Evolutionary conservation across 2,888 invertebrate species (phyloP).

Genomic region (Rhodophaea formosa): DNA sequence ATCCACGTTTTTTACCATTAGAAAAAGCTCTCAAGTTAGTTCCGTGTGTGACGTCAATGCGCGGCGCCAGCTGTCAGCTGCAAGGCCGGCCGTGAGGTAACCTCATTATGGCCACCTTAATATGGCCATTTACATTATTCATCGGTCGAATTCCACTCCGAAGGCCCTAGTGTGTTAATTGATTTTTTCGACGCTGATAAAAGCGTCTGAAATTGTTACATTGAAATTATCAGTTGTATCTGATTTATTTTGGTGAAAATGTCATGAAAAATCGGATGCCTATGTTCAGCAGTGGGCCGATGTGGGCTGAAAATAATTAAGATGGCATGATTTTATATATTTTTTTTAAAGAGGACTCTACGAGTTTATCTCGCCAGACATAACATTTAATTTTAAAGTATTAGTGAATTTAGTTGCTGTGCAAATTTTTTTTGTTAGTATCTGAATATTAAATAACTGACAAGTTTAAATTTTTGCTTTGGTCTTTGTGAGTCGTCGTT

Average conservation of each 20-base stretch:
- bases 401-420: too few species aligned
- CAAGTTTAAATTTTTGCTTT: too few species aligned
- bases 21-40: conserved; percentile 25
- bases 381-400: too few species aligned
- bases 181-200: conserved; percentile 13
- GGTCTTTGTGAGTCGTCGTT: too few species aligned
- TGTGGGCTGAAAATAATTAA: too few species aligned
- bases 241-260: neutral
- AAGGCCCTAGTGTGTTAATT: conserved; percentile 22
- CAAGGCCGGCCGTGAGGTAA: conserved; percentile 36
- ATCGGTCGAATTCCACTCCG: conserved; percentile 29
- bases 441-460: too few species aligned
- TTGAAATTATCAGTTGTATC: neutral
- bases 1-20: neutral
- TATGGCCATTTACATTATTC: conserved; percentile 33
- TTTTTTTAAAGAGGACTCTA: too few species aligned
- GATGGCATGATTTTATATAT: too few species aligned
- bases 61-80: conserved; percentile 40
- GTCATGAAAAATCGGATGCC: too few species aligned
- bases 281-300: too few species aligned
- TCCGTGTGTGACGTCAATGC: conserved; percentile 44
- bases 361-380: too few species aligned
- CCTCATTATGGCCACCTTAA: conserved; percentile 28
- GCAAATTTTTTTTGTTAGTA: too few species aligned
- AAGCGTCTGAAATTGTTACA: neutral